Evolutionary conservation across 2,797 vertebrate species (phyloP).

Genomic region (Pampus argenteus): DNA sequence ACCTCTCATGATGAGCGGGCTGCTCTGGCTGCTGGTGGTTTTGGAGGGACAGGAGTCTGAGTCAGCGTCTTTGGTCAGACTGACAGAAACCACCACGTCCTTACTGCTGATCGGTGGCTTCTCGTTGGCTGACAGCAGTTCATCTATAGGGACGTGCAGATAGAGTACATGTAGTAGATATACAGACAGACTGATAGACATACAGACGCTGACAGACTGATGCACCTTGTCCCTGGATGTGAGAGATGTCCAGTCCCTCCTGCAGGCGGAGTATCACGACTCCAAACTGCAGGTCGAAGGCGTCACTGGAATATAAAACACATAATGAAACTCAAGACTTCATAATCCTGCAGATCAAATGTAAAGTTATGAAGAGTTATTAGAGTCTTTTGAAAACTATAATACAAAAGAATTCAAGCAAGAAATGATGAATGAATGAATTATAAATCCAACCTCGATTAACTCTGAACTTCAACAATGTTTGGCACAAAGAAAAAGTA

Average conservation of each 20-base stretch:
- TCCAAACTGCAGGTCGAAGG: slow-evolving; percentile 94
- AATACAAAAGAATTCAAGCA: too few relatives aligned
- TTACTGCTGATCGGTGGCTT: slow-evolving; percentile 87
- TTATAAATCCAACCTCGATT: too few relatives aligned
- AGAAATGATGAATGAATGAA: too few relatives aligned
- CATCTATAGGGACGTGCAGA: slow-evolving; percentile 80
- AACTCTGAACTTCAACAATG: neutral
- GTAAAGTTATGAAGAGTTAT: neutral
- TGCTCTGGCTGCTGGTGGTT: slow-evolving; percentile 86
- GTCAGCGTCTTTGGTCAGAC: slow-evolving; percentile 88
- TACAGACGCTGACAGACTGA: neutral
- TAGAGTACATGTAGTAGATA: neutral
- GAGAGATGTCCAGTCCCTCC: slow-evolving; percentile 95
- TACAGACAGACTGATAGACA: neutral
- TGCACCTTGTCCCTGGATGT: slow-evolving; percentile 93
- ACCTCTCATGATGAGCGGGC: slow-evolving; percentile 89
- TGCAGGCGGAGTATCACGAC: slow-evolving; percentile 92
- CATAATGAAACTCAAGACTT: neutral
- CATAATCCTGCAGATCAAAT: neutral
- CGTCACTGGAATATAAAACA: slow-evolving; percentile 85
- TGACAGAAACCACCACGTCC: slow-evolving; percentile 89
- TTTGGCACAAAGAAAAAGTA: neutral
- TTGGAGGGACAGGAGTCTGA: slow-evolving; percentile 85
- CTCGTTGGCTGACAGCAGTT: slow-evolving; percentile 89
- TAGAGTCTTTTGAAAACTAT: too few relatives aligned